These are phyloP conservation scores for Holothuria scabra DNA, from an alignment of 53 echinoderm and acorn worm species.

Conservation along the genomic window DNA sequence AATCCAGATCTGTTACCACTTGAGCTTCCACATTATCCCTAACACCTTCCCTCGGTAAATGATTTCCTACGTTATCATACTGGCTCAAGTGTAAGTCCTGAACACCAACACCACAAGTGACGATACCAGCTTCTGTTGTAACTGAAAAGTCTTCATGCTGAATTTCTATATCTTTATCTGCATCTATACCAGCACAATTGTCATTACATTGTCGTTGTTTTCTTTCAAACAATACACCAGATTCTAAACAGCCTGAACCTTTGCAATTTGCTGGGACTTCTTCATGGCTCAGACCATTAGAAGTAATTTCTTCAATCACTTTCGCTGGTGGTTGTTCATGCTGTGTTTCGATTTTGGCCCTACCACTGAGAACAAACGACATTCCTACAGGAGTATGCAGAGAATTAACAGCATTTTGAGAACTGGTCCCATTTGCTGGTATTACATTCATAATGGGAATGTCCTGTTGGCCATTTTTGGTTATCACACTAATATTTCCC, in stretches of 20 bases:
- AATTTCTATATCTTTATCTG: neutral
- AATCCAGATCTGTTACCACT: neutral
- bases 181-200: neutral
- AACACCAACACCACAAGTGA: neutral
- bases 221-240: neutral
- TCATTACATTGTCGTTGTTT: neutral
- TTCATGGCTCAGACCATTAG: too few relatives aligned
- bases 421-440: too few relatives aligned
- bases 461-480: too few relatives aligned
- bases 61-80: neutral
- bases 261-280: too few relatives aligned
- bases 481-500: too few relatives aligned
- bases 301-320: neutral
- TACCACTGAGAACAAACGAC: constrained; percentile 20
- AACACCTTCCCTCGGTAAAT: neutral
- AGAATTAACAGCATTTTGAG: too few relatives aligned
- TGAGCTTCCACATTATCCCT: neutral
- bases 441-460: too few relatives aligned
- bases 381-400: neutral
- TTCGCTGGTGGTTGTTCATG: constrained; percentile 18
- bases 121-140: neutral
- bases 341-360: neutral
- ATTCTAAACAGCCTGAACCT: too few relatives aligned
- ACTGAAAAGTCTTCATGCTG: neutral
- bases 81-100: constrained; percentile 13